phyloP scores from a whole-genome alignment of 2,797 vertebrate genomes.

The Sarcoramphus papa region DNA sequence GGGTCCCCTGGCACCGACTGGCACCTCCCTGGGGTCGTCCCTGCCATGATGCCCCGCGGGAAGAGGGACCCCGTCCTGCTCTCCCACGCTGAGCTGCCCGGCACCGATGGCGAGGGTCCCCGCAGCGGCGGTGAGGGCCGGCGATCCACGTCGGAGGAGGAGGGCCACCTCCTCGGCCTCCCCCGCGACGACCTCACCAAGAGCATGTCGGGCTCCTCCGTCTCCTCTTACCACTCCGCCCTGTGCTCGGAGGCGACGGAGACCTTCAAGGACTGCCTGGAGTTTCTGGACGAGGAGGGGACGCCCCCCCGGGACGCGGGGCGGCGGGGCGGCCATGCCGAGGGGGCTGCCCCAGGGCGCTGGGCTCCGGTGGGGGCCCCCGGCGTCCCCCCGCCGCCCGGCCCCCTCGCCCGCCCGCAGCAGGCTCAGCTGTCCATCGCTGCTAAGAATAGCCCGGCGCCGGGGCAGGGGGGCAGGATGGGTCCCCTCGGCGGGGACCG shows the following conservation, averaged over 20 bases:
- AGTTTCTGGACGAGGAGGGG: constrained; percentile 76
- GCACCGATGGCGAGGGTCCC: neutral
- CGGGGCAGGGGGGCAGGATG: constrained; percentile 70
- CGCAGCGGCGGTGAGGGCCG: neutral
- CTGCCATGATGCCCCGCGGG: neutral
- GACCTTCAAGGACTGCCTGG: constrained; percentile 78
- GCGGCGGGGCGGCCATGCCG: neutral
- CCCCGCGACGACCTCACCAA: constrained; percentile 50
- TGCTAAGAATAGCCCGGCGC: constrained; percentile 86
- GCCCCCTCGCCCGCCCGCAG: constrained; percentile 64
- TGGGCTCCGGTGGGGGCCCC: constrained; percentile 3
- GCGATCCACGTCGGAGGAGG: neutral
- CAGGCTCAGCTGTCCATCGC: constrained; percentile 90
- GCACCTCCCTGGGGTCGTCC: neutral
- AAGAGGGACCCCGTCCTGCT: neutral
- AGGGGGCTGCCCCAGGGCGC: neutral
- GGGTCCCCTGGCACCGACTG: neutral
- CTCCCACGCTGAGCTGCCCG: neutral
- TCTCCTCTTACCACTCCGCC: constrained; percentile 75
- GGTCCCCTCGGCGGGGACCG: constrained; percentile 77
- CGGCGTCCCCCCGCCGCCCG: neutral
- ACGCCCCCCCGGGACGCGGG: neutral
- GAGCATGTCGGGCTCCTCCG: constrained; percentile 72
- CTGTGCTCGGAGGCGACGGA: constrained; percentile 65
- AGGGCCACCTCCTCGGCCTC: neutral